Percentiles rank a stretch among this genome's conserved stretches.
phyloP scores from a whole-genome alignment of 1,140 invertebrate species.

The Bombyx mandarina region DNA sequence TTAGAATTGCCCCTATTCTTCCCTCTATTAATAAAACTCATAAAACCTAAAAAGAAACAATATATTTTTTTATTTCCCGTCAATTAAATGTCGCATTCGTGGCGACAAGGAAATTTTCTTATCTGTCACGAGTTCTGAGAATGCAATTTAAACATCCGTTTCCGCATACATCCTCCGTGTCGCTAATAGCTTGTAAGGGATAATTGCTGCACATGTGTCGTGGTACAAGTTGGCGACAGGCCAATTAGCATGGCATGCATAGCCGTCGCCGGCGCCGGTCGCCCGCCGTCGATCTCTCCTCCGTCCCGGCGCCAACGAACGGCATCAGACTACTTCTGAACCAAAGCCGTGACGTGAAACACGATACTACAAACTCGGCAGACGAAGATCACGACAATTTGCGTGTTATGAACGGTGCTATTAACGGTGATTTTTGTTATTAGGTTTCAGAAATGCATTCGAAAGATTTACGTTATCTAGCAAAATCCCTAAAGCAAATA shows the following conservation, averaged over 20 bases:
- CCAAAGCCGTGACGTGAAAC: constrained; percentile 27
- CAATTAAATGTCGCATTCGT: too few relatives aligned
- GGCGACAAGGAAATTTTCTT: constrained; percentile 31
- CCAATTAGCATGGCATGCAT: constrained; percentile 57
- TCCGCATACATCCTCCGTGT: constrained; percentile 49
- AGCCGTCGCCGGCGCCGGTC: constrained; percentile 35
- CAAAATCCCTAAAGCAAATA: constrained; percentile 56
- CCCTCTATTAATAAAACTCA: too few relatives aligned
- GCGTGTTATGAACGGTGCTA: too few relatives aligned
- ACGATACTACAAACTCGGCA: constrained; percentile 16
- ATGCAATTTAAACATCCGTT: constrained; percentile 68
- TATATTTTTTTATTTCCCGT: too few relatives aligned
- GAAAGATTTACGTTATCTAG: constrained; percentile 35
- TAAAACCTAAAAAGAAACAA: too few relatives aligned
- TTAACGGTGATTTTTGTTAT: neutral
- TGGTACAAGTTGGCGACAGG: constrained; percentile 48
- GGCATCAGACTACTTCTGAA: constrained; percentile 13
- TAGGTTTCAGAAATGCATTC: neutral
- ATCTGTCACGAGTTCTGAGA: constrained; percentile 32
- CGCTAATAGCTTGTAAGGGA: constrained; percentile 60
- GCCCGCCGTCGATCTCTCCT: constrained; percentile 23
- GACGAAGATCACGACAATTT: too few relatives aligned
- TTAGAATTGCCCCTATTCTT: too few relatives aligned
- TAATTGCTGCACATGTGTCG: constrained; percentile 66
- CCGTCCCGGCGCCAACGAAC: constrained; percentile 12